Evolutionary conservation across 2,113 vertebrate genomes (phyloP).

Genomic region (Prochilodus magdalenae): DNA sequence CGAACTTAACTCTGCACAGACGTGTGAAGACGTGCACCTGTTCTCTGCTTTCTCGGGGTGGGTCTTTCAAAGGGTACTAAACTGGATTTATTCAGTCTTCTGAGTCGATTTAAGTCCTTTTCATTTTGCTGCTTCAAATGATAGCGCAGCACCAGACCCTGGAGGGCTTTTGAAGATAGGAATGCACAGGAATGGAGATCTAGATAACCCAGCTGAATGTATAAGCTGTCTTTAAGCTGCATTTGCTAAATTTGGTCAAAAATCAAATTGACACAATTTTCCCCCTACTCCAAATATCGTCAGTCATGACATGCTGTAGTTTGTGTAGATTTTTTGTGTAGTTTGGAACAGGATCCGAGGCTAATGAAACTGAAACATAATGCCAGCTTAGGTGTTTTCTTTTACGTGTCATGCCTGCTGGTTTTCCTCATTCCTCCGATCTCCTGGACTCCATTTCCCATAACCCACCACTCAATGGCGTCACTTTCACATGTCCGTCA

Average conservation of each 20-base stretch:
- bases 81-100: slow-evolving; percentile 13
- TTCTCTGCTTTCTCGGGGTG: not conserved
- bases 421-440: too few species aligned
- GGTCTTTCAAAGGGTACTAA: not conserved
- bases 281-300: not conserved
- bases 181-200: not conserved
- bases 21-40: not conserved
- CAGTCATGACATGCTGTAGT: too few species aligned
- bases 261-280: not conserved
- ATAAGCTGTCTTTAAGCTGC: not conserved
- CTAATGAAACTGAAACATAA: too few species aligned
- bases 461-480: too few species aligned
- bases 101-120: not conserved
- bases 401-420: too few species aligned
- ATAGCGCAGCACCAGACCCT: not conserved
- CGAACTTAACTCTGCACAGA: slow-evolving; percentile 2
- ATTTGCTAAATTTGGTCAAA: too few species aligned
- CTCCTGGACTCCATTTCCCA: too few species aligned
- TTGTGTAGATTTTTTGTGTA: too few species aligned
- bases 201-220: not conserved
- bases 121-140: not conserved
- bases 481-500: too few species aligned
- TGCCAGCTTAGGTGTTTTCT: too few species aligned
- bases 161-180: not conserved
- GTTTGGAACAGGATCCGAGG: too few species aligned